phyloP scores from a whole-genome alignment of 2,797 vertebrate species.

The Megaceryle alcyon region DNA sequence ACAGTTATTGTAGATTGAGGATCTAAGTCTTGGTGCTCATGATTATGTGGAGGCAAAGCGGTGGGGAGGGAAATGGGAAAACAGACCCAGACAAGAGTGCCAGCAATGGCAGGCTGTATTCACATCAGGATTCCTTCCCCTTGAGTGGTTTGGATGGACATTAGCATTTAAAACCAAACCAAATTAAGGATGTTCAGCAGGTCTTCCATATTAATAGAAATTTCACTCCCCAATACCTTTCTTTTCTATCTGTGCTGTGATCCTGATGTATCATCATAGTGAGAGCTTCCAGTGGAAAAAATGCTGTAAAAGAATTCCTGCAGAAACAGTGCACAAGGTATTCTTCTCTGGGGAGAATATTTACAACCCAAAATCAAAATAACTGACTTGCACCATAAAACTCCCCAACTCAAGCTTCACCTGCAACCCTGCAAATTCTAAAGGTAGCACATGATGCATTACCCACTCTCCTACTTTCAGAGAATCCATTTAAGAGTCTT shows the following conservation, averaged over 20 bases:
- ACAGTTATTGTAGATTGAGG: neutral
- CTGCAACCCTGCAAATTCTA: conserved; percentile 29
- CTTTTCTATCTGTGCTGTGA: neutral
- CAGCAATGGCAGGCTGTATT: neutral
- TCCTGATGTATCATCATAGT: neutral
- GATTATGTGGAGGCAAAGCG: neutral
- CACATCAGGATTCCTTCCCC: neutral
- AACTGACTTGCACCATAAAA: conserved; percentile 42
- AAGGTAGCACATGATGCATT: conserved; percentile 47
- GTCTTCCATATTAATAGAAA: neutral
- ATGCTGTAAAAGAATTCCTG: neutral
- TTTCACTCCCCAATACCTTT: neutral
- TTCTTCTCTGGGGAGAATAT: conserved; percentile 32
- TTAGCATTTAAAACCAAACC: neutral
- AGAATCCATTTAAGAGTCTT: conserved; percentile 20
- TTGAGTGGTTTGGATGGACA: neutral
- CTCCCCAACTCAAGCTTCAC: conserved; percentile 30
- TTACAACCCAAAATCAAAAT: conserved; percentile 53
- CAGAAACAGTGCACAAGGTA: neutral
- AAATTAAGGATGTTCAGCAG: neutral
- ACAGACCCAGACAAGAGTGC: neutral
- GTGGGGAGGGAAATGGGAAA: neutral
- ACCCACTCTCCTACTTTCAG: conserved; percentile 4
- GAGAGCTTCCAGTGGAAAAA: neutral
- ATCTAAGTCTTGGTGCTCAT: neutral